Evolutionary conservation across 2,888 invertebrate genomes (phyloP).

Genomic region (Lepidocyrtinus sp.): DNA sequence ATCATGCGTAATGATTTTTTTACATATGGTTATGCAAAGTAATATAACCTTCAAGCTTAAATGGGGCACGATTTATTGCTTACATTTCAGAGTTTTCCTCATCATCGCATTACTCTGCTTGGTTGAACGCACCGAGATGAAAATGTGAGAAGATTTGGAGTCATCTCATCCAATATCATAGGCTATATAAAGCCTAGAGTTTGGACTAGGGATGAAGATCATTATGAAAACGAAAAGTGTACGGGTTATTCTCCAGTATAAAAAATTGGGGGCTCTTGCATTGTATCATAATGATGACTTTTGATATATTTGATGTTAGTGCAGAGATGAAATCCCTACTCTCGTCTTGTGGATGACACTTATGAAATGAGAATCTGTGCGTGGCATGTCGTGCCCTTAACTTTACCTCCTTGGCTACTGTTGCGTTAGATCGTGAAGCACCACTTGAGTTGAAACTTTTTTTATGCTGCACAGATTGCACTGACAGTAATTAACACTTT

Average conservation of each 20-base stretch:
- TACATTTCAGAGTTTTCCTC: slow-evolving; percentile 27
- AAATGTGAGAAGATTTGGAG: background rate
- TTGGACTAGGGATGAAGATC: background rate
- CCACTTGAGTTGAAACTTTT: slow-evolving; percentile 19
- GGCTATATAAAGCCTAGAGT: too few species aligned
- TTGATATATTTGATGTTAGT: background rate
- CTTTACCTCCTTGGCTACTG: background rate
- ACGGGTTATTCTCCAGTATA: slow-evolving; percentile 2
- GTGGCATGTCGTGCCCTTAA: background rate
- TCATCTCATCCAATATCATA: background rate
- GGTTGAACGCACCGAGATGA: background rate
- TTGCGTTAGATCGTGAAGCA: background rate
- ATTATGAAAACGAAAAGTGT: slow-evolving; percentile 9
- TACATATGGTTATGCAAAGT: background rate
- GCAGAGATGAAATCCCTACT: slow-evolving; percentile 37
- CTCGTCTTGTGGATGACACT: slow-evolving; percentile 19
- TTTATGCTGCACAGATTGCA: slow-evolving; percentile 57
- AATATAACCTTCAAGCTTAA: background rate
- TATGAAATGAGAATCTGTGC: slow-evolving; percentile 34
- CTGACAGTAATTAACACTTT: slow-evolving; percentile 64
- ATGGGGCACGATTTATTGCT: slow-evolving; percentile 27
- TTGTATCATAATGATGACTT: background rate
- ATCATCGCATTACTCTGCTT: slow-evolving; percentile 5
- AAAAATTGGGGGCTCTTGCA: background rate
- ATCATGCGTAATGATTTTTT: slow-evolving; percentile 10